A percentile compares a stretch with the other conserved stretches of the same genome.
These are phyloP conservation scores for Rhagoletis pomonella DNA, from an alignment of 1,140 invertebrate species.

Conservation along the genomic window DNA sequence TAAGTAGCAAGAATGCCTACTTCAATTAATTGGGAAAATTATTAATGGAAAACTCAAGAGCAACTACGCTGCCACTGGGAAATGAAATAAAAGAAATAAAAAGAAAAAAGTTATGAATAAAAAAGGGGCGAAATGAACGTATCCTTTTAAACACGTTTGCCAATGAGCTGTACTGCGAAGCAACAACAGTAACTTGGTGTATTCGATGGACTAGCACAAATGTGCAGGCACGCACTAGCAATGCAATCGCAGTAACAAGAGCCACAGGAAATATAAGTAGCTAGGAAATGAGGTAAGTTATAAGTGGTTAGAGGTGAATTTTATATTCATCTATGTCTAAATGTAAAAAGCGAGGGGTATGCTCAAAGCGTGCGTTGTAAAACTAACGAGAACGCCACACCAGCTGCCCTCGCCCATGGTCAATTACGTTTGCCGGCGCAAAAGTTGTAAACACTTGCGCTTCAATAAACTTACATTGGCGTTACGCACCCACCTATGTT, in stretches of 20 bases:
- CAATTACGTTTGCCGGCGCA: background rate
- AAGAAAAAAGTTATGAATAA: background rate
- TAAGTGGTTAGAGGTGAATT: slow-evolving; percentile 28
- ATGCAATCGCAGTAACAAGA: too few species aligned
- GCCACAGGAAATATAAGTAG: background rate
- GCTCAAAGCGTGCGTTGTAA: too few species aligned
- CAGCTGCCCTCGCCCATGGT: background rate
- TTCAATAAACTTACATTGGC: background rate
- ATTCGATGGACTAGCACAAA: too few species aligned
- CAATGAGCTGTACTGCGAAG: too few species aligned
- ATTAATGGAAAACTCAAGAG: background rate
- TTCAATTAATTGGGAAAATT: slow-evolving; percentile 5
- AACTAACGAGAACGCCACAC: too few species aligned
- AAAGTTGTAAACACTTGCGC: background rate
- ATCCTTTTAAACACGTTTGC: too few species aligned
- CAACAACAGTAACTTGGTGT: too few species aligned
- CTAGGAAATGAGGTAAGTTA: slow-evolving; percentile 41
- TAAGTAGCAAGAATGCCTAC: background rate
- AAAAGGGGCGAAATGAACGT: background rate
- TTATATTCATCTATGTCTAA: too few species aligned
- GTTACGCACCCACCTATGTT: background rate
- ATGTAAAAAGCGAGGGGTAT: too few species aligned
- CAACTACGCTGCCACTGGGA: too few species aligned
- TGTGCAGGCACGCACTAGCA: background rate
- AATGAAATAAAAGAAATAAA: background rate